phyloP scores from a whole-genome alignment of 2,797 vertebrate genomes.

The Spinibarbus caldwelli region DNA sequence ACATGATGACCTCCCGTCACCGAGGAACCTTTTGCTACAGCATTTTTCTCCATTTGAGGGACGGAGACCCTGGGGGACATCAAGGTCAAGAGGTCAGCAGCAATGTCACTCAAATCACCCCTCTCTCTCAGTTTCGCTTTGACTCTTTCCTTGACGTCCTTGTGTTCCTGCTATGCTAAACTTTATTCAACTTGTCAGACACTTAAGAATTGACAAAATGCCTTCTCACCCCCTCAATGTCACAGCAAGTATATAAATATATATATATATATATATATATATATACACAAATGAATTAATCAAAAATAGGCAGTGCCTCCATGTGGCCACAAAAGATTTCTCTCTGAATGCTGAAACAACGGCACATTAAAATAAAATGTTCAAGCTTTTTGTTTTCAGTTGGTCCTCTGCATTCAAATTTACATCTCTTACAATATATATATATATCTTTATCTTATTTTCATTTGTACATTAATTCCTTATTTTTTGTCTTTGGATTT shows the following conservation, averaged over 20 bases:
- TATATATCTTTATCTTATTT: background rate
- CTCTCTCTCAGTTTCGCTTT: conserved; percentile 12
- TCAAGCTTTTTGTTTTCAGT: background rate
- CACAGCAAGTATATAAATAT: conserved; percentile 65
- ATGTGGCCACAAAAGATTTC: conserved; percentile 67
- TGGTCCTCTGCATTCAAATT: too few species aligned
- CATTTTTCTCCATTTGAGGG: conserved; percentile 4
- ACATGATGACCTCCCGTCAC: conserved; percentile 40
- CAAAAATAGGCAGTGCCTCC: conserved; percentile 66
- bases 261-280: too few species aligned
- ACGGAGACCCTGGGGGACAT: conserved; percentile 8
- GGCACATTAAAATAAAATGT: background rate
- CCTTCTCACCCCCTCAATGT: conserved; percentile 69
- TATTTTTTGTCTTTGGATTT: too few species aligned
- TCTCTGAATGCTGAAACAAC: conserved; percentile 23
- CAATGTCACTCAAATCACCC: conserved; percentile 26
- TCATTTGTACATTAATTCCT: too few species aligned
- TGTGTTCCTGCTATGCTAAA: conserved; percentile 72
- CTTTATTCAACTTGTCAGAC: conserved; percentile 78
- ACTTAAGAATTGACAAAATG: conserved; percentile 81
- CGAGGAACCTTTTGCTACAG: background rate
- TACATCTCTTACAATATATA: too few species aligned
- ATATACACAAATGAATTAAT: conserved; percentile 69
- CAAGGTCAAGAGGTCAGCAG: conserved; percentile 18
- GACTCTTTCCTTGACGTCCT: conserved; percentile 46